These are phyloP conservation scores for Nasonia giraulti DNA, from an alignment of 1,140 invertebrate species.

Conservation along the genomic window DNA sequence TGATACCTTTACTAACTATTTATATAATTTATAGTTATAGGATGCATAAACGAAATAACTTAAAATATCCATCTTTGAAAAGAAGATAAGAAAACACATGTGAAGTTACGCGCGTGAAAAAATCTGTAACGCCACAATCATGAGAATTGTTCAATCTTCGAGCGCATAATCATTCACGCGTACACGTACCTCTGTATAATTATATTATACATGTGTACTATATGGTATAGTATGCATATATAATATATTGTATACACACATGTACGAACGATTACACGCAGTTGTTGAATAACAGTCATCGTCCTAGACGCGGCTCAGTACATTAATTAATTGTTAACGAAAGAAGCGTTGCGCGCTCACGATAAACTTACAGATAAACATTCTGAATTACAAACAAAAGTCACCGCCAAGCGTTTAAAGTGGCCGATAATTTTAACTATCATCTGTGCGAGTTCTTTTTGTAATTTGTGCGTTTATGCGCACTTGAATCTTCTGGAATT, in stretches of 20 bases:
- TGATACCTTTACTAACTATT: neutral
- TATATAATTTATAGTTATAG: neutral
- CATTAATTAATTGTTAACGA: conserved; percentile 20
- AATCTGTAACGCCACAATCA: neutral
- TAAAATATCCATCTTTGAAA: conserved; percentile 28
- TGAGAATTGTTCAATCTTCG: conserved; percentile 18
- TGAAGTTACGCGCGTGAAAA: too few relatives aligned
- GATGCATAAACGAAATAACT: neutral
- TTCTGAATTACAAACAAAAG: neutral
- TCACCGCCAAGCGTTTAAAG: neutral
- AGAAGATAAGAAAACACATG: neutral
- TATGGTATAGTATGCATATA: neutral
- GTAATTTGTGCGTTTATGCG: neutral
- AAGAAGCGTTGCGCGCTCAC: conserved; percentile 6
- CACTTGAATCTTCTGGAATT: conserved; percentile 23
- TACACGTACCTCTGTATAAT: neutral
- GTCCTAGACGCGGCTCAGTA: conserved; percentile 33
- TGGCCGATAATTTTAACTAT: conserved; percentile 6
- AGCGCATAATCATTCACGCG: conserved; percentile 13
- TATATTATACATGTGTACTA: conserved; percentile 9
- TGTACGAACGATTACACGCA: neutral
- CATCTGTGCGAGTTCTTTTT: neutral
- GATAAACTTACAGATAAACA: neutral
- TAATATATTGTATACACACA: neutral
- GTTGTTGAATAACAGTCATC: conserved; percentile 9